Evolutionary conservation across 2,797 vertebrate genomes (phyloP).

Genomic region (Salmo trutta): DNA sequence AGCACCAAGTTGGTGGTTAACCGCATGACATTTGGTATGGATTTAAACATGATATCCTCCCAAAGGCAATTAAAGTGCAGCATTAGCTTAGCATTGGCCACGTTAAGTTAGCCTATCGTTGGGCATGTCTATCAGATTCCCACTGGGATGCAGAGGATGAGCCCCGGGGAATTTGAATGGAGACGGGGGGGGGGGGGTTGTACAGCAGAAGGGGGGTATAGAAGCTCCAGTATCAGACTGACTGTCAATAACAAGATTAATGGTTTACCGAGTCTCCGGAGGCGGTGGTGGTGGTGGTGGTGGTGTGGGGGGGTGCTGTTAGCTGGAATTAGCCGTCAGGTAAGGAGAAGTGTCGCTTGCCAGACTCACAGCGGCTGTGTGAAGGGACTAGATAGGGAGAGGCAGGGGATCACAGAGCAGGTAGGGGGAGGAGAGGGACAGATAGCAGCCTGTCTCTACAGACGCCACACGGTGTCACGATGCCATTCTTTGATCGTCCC

Average conservation of each 20-base stretch:
- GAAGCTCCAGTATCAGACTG: conserved; percentile 2
- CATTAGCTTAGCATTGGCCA: conserved; percentile 20
- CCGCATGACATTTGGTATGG: background rate
- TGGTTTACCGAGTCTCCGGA: conserved; percentile 60
- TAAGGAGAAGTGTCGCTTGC: conserved; percentile 34
- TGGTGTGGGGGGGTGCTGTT: conserved; percentile 57
- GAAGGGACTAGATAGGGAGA: background rate
- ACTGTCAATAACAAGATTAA: conserved; percentile 82
- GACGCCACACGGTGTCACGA: background rate
- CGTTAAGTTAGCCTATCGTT: conserved; percentile 60
- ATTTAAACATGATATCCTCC: background rate
- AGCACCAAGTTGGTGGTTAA: background rate
- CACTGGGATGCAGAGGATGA: conserved; percentile 69
- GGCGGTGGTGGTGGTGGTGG: background rate
- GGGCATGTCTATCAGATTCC: conserved; percentile 50
- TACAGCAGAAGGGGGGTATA: background rate
- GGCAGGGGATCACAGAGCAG: conserved; percentile 21
- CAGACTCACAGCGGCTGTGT: background rate
- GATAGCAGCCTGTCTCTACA: background rate
- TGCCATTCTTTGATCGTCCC: conserved; percentile 56
- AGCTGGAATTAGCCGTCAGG: conserved; percentile 66
- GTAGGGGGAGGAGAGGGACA: background rate
- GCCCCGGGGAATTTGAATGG: conserved; percentile 64
- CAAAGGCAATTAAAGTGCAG: background rate
- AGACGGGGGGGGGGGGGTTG: conserved; percentile 38